Evolutionary conservation across 1,140 invertebrate species (phyloP).

Genomic region (Drosophila obscura): DNA sequence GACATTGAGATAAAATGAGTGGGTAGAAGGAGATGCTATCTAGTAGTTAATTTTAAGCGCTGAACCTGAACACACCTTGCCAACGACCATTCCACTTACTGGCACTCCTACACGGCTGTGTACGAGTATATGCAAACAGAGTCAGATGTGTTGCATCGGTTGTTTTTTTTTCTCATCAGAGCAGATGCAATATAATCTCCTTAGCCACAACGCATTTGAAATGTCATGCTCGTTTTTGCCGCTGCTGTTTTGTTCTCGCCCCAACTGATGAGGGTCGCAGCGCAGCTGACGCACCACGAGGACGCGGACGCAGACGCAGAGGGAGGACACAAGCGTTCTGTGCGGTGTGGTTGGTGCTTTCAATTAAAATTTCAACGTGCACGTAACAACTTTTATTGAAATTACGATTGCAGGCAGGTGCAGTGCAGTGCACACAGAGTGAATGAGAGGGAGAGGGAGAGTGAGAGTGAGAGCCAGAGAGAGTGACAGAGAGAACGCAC

Average conservation of each 20-base stretch:
- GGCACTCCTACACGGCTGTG: constrained; percentile 2
- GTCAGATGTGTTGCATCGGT: constrained; percentile 40
- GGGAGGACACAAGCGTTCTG: constrained; percentile 2
- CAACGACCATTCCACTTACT: too few species aligned
- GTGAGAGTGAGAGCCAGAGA: not conserved
- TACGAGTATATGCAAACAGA: constrained; percentile 21
- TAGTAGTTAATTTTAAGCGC: constrained; percentile 46
- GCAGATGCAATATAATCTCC: constrained; percentile 59
- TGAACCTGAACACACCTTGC: not conserved
- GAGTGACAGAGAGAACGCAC: not conserved
- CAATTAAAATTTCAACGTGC: constrained; percentile 81
- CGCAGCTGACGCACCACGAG: constrained; percentile 63
- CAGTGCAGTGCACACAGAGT: constrained; percentile 27
- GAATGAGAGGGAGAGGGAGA: not conserved
- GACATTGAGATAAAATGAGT: not conserved
- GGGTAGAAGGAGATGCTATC: constrained; percentile 21
- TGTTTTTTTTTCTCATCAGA: constrained; percentile 43
- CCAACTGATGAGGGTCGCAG: constrained; percentile 67
- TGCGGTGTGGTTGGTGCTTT: constrained; percentile 64
- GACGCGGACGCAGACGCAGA: constrained; percentile 34
- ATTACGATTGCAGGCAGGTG: constrained; percentile 74
- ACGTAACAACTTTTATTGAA: constrained; percentile 82
- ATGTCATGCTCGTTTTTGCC: constrained; percentile 50
- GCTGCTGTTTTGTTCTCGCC: constrained; percentile 67
- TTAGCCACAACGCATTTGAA: constrained; percentile 51